Evolutionary conservation across 2,888 invertebrate species (phyloP), one percentile per base, ranked within the genome.

Genomic region (Anagyrus pseudococci): DNA sequence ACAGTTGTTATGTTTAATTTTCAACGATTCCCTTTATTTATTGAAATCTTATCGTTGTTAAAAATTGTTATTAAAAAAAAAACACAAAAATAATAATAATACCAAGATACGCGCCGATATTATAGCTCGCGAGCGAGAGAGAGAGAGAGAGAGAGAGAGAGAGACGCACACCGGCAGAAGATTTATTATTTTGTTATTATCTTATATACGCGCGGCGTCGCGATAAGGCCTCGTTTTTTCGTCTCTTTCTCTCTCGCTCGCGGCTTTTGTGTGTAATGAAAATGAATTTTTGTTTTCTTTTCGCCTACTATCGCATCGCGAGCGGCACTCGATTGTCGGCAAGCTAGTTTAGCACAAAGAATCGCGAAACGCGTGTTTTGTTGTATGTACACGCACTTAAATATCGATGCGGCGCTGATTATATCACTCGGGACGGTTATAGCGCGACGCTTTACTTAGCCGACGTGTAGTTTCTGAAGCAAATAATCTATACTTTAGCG

Each of bases 401-500:
- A 48, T 33, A 43, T 44, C 33, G 37, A 46, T 40, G 29, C 40
- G 23, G n/a, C 25, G 25, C 37, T 41, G 53, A 62, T 63, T 37
- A 37, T 63, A 54, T 63, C 58, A 33, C 48, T 17, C 40, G n/a
- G 52, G 53, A 66, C 69, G 65, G 67, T 69, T 65, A n/a, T n/a
- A 64, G 63, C 65, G 69, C 69, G 70, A 55, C 75, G 73, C 75
- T 76, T 76, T 75, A 76, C n/a, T 74, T 75, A 74, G 73, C 69
- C 75, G 75, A 73, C 74, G 72, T 70, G 71, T 56, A 54, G 37
- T 19, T 4, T n/a, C n/a, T n/a, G 66, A 61, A 61, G 69, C 72
- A 71, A 74, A 74, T 73, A 72, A 72, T 73, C 73, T 70, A 73
- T 72, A 70, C 70, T 71, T 29, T 1, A 4, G 33, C 43, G 19